phyloP scores from a whole-genome alignment of 2,113 vertebrate genomes.

The Saimiri boliviensis region DNA sequence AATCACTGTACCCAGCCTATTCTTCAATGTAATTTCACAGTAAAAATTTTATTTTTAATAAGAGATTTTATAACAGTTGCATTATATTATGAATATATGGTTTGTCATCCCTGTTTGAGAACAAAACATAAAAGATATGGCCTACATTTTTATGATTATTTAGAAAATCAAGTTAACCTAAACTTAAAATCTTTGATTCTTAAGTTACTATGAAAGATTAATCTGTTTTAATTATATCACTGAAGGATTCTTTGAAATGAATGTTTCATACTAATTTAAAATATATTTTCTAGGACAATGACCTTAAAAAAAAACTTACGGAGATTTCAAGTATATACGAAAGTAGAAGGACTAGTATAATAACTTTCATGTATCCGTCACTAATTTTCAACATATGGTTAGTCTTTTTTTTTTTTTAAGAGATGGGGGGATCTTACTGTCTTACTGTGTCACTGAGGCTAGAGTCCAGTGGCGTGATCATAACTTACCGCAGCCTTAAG shows the following conservation, averaged over 20 bases:
- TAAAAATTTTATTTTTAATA: background rate
- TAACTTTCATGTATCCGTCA: background rate
- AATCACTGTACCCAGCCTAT: too few relatives aligned
- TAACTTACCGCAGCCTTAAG: background rate
- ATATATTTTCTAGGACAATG: background rate
- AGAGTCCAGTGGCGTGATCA: background rate
- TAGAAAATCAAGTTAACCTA: conserved; percentile 10
- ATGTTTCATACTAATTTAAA: conserved; percentile 45
- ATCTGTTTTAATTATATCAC: background rate
- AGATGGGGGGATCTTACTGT: background rate
- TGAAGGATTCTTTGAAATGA: conserved; percentile 26
- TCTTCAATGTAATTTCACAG: background rate
- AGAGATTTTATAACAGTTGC: background rate
- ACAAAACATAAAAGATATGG: background rate
- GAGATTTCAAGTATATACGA: background rate
- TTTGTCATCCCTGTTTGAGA: background rate
- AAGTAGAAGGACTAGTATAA: background rate
- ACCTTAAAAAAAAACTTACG: background rate
- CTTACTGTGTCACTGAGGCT: background rate
- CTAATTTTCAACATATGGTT: background rate
- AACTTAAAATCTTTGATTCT: background rate
- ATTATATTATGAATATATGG: background rate
- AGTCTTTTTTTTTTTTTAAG: background rate
- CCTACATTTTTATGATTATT: background rate
- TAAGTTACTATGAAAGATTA: background rate